Evolutionary conservation across 1,140 invertebrate species (phyloP), one percentile per base, ranked within the genome.

Genomic region (Marisa cornuarietis): DNA sequence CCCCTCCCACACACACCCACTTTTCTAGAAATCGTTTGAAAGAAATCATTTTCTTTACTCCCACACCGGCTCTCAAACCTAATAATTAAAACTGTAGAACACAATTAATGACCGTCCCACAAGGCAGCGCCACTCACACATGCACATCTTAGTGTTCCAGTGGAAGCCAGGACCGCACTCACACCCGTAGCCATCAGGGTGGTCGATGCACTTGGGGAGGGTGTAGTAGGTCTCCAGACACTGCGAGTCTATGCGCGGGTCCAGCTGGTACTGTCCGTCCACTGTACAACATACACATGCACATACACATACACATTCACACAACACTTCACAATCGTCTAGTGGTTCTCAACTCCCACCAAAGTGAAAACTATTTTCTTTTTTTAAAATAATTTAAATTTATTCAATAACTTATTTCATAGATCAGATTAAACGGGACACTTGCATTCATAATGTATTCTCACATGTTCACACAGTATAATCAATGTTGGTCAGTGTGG

Each of bases 131-230:
- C 71, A 88, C 89, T 89, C 86, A 91, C 91, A 90, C 83, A 91
- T 91, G 85, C 91, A 91, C 74, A 84, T 87, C 24, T 88, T 76
- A 10, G 89, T 90, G 81, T 91, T 91, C 91, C 91, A 91, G 63
- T 88, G 85, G 75, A 90, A 91, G 22, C 91, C 91, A 8, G 90
- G 87, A 8, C 90, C 90, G 83, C 91, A 91, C 73, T 87, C 86
- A 82, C 91, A 91, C 13, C 86, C 87, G 81, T 91, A 91, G 1
- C 90, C 88, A 63, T 88, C 87, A 7, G 88, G 87, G 79, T 89
- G 87, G 71, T 91, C 87, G n/a, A 85, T 83, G 81, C 91, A 91
- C 74, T 80, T 73, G 0, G 90, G 90, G 0, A 52, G 71, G 6
- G 83, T 88, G 84, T 91, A 91, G 75, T 88, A 90, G 18, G 77